Base-by-base conservation (phyloP, 1,140 invertebrate species). In the Lordiphosa mommai region DNA sequence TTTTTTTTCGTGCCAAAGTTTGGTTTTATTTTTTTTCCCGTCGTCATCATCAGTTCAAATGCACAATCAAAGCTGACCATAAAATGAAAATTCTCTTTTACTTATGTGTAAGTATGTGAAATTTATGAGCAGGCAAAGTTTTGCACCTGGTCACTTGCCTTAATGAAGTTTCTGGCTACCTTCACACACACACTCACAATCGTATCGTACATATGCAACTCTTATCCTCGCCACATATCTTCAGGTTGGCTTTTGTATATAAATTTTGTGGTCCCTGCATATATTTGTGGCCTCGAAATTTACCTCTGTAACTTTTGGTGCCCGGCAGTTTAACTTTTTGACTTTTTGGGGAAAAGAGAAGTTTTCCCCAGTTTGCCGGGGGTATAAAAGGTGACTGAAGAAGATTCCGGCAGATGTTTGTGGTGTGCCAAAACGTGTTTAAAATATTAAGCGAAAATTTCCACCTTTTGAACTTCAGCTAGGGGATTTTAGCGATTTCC, bases 61-160 rank as follows among this genome's bases (percentile, higher is more conserved):
- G 76, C 55, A 64, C 76, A 84, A 82, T 82, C 76, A 82, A 82
- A 82, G 76, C 71, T 76, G 76, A 82, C 76, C 77, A 41, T 6
- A 41, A 40, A 71, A 73, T 63, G 52, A 55, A 64, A 71, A 68
- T 60, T 60, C 34, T 48, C 53, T 52, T 34, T 74, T 74, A 67
- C 53, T 70, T 74, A 61, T 57, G 63, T 74, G 20, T 4, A 23
- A 23, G 20, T 23, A 23, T 23, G 20, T 74, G 70, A 47, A 80
- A 80, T 82, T 71, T 71, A 74, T 66, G 67, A 60, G 53, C 48
- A 40, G 67, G 61, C 53, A 58, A 76, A 71, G 50, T 59, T 67
- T 61, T 48, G n/a, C 33, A 12, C 36, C 63, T 38, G 32, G 64
- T 58, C 76, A 72, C 67, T 82, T 82, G 58, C 34, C 53, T 40